Base-by-base conservation (phyloP, 2,797 vertebrate genomes). In the Characodon lateralis region DNA sequence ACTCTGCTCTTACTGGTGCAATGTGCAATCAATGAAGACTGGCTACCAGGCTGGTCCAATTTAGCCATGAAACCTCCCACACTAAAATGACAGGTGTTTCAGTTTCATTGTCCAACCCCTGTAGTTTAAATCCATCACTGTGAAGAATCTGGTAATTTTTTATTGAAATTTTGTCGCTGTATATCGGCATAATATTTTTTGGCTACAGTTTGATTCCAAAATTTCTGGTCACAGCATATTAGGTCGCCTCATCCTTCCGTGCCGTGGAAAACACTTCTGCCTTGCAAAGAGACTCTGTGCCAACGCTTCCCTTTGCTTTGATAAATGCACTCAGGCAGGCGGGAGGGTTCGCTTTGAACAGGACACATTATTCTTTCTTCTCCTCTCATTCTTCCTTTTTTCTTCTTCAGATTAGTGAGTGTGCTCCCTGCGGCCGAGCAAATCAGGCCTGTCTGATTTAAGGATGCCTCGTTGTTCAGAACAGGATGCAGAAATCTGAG, bases 291-390 rank as follows among this genome's bases (percentile, higher is more conserved):
- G 72, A 75, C 81, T 77, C 48, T 72, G 8, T 68, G 22, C 69
- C 59, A 86, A 85, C n/a, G 18, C 75, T 76, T 74, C 74, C 75
- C 71, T 77, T 70, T 73, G 77, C 79, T 88, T 59, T 87, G 86
- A 91, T 76, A 84, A 88, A 92, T 76, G 73, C 82, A 81, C 72
- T 76, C 48, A 83, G 89, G 79, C 86, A 89, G 89, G 80, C 53
- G 8, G 59, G 85, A 84, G 80, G 72, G 76, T 85, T 78, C 74
- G 51, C 10, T 58, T 82, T 86, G 85, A 89, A 85, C 74, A 78
- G 76, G 70, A 85, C 77, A 84, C 81, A 91, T 85, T 89, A 88
- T 84, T 90, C 69, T 76, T 59, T 76, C 82, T 79, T 63, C 55
- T 84, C 61, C 69, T 16, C 68, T 78, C 83, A 18, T 68, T 65